Evolutionary conservation across 2,113 vertebrate species (phyloP).

Genomic region (Chitala chitala): DNA sequence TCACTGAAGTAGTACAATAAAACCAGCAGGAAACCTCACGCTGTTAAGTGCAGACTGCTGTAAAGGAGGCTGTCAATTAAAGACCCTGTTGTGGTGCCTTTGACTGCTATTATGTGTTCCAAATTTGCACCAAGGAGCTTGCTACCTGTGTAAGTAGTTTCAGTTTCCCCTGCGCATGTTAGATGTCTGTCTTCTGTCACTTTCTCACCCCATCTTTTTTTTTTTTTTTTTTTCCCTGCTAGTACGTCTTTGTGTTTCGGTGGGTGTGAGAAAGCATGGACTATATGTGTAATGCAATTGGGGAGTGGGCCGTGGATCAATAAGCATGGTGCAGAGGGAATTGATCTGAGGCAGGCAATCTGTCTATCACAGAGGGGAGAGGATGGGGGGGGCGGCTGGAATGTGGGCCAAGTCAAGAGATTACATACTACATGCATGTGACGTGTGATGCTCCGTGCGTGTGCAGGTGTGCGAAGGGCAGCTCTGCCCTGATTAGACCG

Average conservation of each 20-base stretch:
- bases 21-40: not conserved
- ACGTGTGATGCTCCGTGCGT: not conserved
- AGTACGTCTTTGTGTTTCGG: conserved; percentile 54
- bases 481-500: not conserved
- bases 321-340: conserved; percentile 64
- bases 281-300: conserved; percentile 63
- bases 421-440: not conserved
- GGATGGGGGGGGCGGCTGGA: not conserved
- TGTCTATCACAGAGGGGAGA: conserved; percentile 57
- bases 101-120: not conserved
- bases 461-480: not conserved
- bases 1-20: not conserved
- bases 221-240: conserved; percentile 1
- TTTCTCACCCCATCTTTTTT: not conserved
- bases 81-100: not conserved
- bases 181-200: not conserved
- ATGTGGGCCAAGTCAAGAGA: not conserved
- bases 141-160: not conserved
- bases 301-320: conserved; percentile 65
- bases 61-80: conserved; percentile 30
- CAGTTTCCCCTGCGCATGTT: not conserved
- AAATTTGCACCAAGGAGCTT: not conserved
- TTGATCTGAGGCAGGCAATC: conserved; percentile 66
- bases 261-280: conserved; percentile 65
- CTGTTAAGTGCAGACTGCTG: not conserved